Evolutionary conservation across 2,113 vertebrate genomes (phyloP), one percentile per base, ranked within the genome.

Genomic region (Zosterops pallidus): DNA sequence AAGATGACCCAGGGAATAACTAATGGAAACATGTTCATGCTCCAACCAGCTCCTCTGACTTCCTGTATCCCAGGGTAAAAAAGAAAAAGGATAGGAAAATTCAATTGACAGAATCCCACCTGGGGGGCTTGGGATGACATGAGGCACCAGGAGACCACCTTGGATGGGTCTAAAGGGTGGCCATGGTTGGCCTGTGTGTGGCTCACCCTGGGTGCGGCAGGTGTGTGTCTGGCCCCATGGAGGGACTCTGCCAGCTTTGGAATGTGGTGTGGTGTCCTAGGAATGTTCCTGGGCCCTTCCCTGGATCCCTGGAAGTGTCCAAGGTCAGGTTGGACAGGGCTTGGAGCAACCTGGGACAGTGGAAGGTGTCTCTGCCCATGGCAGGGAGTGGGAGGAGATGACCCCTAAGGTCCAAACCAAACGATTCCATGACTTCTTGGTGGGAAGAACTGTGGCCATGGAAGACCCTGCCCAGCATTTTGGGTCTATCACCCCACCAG

Each of bases 311-410:
- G 50, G 60, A 0, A 75, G 19, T 49, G 70, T 5, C 35, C 42
- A 4, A 67, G 70, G 35, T 60, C 29, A n/a, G 42, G 20, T 0
- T 31, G 53, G 44, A 44, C 1, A 1, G 20, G 44, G 16, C 37
- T 67, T 14, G 35, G 25, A 59, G 37, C 21, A 35, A 0, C 20
- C 62, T 76, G 53, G 37, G 5, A 3, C 0, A 31, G 31, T 14
- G 33, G 46, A 28, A 69, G 26, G 3, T 46, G 18, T 52, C 33
- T 6, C 63, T 60, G 64, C 23, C 39, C 33, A 4, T 5, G 64
- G 22, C 39, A 77, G 23, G 6, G 28, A 3, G 9, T 53, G 39
- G 18, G 1, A 46, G 0, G 1, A 16, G 26, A 9, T 37, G 39
- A 5, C 9, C 39, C 20, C 16, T 29, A 5, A n/a, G n/a, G 41